These are phyloP conservation scores for Siniperca obscura DNA, from an alignment of 2,797 vertebrate genomes.

Conservation along the genomic window DNA sequence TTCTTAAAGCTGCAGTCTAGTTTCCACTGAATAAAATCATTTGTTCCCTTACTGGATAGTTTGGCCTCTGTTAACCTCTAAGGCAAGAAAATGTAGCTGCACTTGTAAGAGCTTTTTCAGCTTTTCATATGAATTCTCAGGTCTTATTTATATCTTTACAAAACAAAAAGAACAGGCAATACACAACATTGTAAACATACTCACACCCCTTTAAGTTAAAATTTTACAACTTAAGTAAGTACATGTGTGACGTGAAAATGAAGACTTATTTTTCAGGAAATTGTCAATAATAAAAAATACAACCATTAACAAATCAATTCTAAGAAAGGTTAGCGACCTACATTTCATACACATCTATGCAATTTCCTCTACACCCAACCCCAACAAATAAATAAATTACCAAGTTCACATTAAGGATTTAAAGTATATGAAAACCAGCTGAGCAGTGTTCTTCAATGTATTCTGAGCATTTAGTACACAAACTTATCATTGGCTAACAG, in stretches of 20 bases:
- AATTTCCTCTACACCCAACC: conserved; percentile 32
- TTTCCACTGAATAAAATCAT: conserved; percentile 21
- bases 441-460: conserved; percentile 52
- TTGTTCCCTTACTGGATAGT: conserved; percentile 36
- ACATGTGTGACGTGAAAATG: conserved; percentile 58
- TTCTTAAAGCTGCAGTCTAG: conserved; percentile 7
- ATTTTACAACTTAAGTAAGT: conserved; percentile 59
- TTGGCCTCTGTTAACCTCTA: conserved; percentile 70
- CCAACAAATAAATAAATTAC: conserved; percentile 67
- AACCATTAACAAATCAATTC: conserved; percentile 59
- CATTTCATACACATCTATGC: conserved; percentile 58
- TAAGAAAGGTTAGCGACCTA: conserved; percentile 51
- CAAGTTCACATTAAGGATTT: conserved; percentile 65
- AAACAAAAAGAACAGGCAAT: conserved; percentile 53
- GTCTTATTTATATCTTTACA: conserved; percentile 55
- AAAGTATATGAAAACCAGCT: conserved; percentile 49
- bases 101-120: conserved; percentile 52
- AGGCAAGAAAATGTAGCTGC: conserved; percentile 73
- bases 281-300: conserved; percentile 53
- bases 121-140: conserved; percentile 49
- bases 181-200: conserved; percentile 75
- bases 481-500: conserved; percentile 20
- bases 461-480: conserved; percentile 34
- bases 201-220: conserved; percentile 60
- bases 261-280: conserved; percentile 51